Evolutionary conservation across 92 coral and sea anemone genomes (phyloP).

Genomic region (Paragorgia papillata): DNA sequence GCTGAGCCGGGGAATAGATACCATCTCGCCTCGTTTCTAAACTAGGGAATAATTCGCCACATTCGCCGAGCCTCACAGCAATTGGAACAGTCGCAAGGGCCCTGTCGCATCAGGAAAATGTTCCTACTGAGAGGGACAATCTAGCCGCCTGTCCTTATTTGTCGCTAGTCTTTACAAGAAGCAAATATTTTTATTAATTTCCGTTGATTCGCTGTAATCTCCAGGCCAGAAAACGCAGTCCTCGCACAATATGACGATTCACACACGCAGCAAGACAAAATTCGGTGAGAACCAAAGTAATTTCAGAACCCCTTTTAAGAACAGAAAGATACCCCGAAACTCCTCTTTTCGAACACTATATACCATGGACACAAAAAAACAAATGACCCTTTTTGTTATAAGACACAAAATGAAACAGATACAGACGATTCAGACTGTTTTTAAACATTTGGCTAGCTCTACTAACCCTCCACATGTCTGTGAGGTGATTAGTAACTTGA

Average conservation of each 20-base stretch:
- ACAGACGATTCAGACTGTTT: no score
- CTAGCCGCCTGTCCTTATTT: not conserved
- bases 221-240: constrained; percentile 11
- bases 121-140: constrained; percentile 14
- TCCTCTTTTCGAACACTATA: no score
- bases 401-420: no score
- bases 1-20: not conserved
- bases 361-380: no score
- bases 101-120: not conserved
- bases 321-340: no score
- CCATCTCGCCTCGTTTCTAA: not conserved
- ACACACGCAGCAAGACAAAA: constrained; percentile 11
- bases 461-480: constrained; percentile 8
- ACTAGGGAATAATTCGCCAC: not conserved
- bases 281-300: no score
- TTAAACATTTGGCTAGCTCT: not conserved
- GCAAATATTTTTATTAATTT: constrained; percentile 6
- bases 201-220: constrained; percentile 10
- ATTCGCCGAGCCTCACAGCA: not conserved
- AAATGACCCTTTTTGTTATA: no score
- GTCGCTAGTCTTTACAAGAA: constrained; percentile 2
- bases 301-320: no score
- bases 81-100: not conserved
- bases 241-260: constrained; percentile 21
- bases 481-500: constrained; percentile 26